Evolutionary conservation across 1,140 invertebrate genomes (phyloP).

Genomic region (Drosophila novamexicana): DNA sequence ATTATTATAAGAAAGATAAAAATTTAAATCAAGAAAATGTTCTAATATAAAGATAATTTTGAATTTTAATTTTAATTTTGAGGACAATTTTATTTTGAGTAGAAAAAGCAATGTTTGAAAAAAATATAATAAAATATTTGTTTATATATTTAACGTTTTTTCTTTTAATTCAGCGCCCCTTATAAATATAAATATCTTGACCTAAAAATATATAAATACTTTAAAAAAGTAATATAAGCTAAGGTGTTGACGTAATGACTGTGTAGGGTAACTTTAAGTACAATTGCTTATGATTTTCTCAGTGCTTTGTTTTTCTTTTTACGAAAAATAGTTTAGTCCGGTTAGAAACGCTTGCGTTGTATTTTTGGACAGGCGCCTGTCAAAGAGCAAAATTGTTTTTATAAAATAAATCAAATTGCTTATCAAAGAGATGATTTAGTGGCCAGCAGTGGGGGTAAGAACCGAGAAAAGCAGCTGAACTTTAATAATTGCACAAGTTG

Average conservation of each 20-base stretch:
- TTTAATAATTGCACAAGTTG: conserved; percentile 81
- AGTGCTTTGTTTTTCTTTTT: conserved; percentile 39
- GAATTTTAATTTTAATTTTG: too few relatives aligned
- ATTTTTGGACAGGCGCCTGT: conserved; percentile 41
- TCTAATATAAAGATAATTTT: too few relatives aligned
- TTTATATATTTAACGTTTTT: background rate
- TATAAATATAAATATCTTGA: too few relatives aligned
- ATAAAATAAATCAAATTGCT: conserved; percentile 81
- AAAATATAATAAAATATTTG: too few relatives aligned
- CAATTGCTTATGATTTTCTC: background rate
- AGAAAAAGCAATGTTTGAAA: too few relatives aligned
- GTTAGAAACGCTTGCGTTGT: conserved; percentile 36
- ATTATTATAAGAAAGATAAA: too few relatives aligned
- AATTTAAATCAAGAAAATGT: too few relatives aligned
- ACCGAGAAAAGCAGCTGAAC: conserved; percentile 42
- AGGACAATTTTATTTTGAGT: too few relatives aligned
- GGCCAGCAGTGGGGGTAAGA: conserved; percentile 38
- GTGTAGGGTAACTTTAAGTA: conserved; percentile 6
- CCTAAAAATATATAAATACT: too few relatives aligned
- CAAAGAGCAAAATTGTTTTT: conserved; percentile 73
- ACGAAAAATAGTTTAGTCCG: conserved; percentile 50
- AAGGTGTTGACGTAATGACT: background rate
- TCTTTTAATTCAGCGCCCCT: background rate
- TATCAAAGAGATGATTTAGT: conserved; percentile 82
- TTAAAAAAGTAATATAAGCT: background rate